phyloP scores from a whole-genome alignment of 1,140 invertebrate genomes.

The Brachionus rubens region DNA sequence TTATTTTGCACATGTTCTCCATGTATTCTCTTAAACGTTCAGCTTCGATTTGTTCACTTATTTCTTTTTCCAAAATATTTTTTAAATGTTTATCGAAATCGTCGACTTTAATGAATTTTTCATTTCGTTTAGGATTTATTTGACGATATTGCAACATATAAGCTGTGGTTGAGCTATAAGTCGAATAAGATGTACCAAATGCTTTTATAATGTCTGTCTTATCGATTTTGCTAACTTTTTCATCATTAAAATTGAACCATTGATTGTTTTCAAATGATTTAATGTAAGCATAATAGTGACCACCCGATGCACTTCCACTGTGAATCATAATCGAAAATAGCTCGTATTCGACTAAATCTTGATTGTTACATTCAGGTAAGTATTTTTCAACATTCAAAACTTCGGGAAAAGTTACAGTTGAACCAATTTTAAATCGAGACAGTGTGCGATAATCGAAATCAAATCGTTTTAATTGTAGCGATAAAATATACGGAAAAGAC shows the following conservation, averaged over 20 bases:
- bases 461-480: slow-evolving; percentile 96
- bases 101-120: slow-evolving; percentile 66
- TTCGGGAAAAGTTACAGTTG: slow-evolving; percentile 88
- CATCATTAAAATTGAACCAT: slow-evolving; percentile 67
- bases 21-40: slow-evolving; percentile 65
- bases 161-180: slow-evolving; percentile 77
- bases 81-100: slow-evolving; percentile 75
- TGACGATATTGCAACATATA: slow-evolving; percentile 90
- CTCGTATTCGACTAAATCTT: slow-evolving; percentile 80
- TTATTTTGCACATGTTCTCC: slow-evolving; percentile 66
- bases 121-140: slow-evolving; percentile 71
- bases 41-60: slow-evolving; percentile 69
- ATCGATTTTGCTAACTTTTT: slow-evolving; percentile 60
- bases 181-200: slow-evolving; percentile 45
- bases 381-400: slow-evolving; percentile 79
- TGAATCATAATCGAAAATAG: slow-evolving; percentile 94
- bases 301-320: slow-evolving; percentile 82
- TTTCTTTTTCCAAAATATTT: slow-evolving; percentile 65
- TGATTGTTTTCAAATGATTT: slow-evolving; percentile 67
- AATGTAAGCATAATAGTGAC: slow-evolving; percentile 90
- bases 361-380: slow-evolving; percentile 70
- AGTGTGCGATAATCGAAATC: slow-evolving; percentile 95
- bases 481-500: slow-evolving; percentile 91
- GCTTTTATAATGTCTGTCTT: slow-evolving; percentile 40
- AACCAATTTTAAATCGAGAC: slow-evolving; percentile 98